A percentile compares a stretch with the other conserved stretches of the same genome.
These are phyloP conservation scores for Morpho achilles DNA, from an alignment of 2,888 invertebrate genomes.

Conservation along the genomic window DNA sequence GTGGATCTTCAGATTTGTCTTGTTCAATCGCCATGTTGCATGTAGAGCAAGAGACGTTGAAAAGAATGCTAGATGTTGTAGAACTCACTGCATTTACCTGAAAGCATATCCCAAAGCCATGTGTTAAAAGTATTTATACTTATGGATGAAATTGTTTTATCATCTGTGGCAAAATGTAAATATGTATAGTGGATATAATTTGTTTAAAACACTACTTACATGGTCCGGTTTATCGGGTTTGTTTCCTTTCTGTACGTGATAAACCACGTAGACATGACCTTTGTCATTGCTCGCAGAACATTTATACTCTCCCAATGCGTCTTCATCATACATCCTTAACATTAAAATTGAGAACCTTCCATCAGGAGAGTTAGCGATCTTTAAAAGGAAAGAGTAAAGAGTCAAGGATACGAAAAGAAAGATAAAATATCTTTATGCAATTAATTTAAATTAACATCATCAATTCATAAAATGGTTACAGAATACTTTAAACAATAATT, in stretches of 20 bases:
- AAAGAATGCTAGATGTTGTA: constrained; percentile 44
- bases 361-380: constrained; percentile 53
- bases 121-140: no score
- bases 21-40: constrained; percentile 45
- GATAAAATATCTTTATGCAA: no score
- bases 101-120: constrained; percentile 18
- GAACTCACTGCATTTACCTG: constrained; percentile 43
- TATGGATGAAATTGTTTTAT: no score
- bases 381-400: constrained; percentile 1
- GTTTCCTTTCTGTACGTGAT: constrained; percentile 57
- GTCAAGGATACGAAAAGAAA: no score
- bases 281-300: constrained; percentile 55
- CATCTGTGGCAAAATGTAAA: no score
- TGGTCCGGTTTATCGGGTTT: constrained; percentile 58
- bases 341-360: constrained; percentile 51
- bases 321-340: constrained; percentile 49
- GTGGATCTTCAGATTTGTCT: constrained; percentile 44
- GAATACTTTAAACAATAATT: no score
- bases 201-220: constrained; percentile 37
- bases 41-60: constrained; percentile 56
- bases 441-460: no score
- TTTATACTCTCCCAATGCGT: constrained; percentile 55
- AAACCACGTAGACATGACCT: constrained; percentile 53
- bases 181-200: no score
- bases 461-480: no score